Base-by-base conservation (phyloP, 1,140 invertebrate species). In the Diabrotica undecimpunctata region DNA sequence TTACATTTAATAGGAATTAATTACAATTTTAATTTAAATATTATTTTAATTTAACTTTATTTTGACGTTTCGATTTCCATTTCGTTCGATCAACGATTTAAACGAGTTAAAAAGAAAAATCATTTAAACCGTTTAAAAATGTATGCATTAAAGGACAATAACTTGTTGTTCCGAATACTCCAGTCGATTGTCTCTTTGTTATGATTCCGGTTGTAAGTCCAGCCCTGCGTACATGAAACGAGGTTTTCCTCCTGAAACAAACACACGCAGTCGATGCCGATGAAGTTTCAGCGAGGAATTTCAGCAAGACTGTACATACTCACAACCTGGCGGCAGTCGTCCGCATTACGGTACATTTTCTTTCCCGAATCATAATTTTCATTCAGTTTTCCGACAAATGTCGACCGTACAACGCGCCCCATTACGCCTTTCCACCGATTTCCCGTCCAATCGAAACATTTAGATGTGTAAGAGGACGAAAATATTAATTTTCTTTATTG, bases 281-380 rank as follows among this genome's bases (percentile, higher is more conserved):
- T 46, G 41, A 61, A 61, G 59, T 61, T 51, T 35, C 37, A 61
- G 59, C 57, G 39, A 41, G 39, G 52, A 51, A 61, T 61, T 61
- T 61, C 41, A 61, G 50, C 37, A 50, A 52, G 68, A 70, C 58
- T 65, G 64, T 25, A 25, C 25, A 25, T 25, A 25, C 25, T 25
- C 60, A 67, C 63, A 67, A 70, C 70, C 74, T 73, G 66, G 71
- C 69, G 72, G 72, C 64, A 64, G 66, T 70, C 62, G 62, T 58
- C 66, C 66, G 70, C 64, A 75, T 69, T 71, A 72, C 64, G 14
- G 52, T 62, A 67, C 53, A 66, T 71, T 67, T 67, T 68, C 66
- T 64, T 61, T 60, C 57, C 39, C 61, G 71, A 70, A 72, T 66
- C 67, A 68, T 66, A 57, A 61, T 54, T 54, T 66, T 71, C 41